Percentiles rank a stretch among this genome's conserved stretches.
These are phyloP conservation scores for Toxostoma redivivum DNA, from an alignment of 2,113 vertebrate species.

Conservation along the genomic window DNA sequence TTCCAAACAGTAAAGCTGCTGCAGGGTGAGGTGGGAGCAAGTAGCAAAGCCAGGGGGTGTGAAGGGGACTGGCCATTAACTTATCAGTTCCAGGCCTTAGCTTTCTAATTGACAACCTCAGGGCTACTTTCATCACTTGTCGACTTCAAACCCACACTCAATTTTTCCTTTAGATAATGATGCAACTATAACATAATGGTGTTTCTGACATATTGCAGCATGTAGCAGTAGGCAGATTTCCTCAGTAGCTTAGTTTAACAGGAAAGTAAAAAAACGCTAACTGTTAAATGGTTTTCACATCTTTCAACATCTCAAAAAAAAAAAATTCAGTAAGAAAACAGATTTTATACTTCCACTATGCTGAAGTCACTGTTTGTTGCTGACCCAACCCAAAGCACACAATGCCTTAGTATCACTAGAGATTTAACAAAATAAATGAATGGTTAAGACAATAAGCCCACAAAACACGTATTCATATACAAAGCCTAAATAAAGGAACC, in stretches of 20 bases:
- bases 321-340: neutral
- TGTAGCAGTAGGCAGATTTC: slow-evolving; percentile 39
- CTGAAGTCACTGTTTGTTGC: neutral
- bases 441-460: neutral
- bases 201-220: slow-evolving; percentile 86
- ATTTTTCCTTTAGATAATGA: slow-evolving; percentile 87
- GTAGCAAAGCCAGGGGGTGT: neutral
- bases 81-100: slow-evolving; percentile 83
- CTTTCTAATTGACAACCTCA: slow-evolving; percentile 89
- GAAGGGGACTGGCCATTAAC: slow-evolving; percentile 83
- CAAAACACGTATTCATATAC: neutral
- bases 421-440: neutral
- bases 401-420: neutral
- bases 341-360: neutral
- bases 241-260: slow-evolving; percentile 22
- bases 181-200: slow-evolving; percentile 80
- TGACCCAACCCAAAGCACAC: neutral
- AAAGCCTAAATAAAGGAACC: neutral
- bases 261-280: neutral
- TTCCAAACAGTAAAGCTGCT: slow-evolving; percentile 75
- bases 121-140: slow-evolving; percentile 94
- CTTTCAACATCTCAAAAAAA: slow-evolving; percentile 19
- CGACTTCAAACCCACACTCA: slow-evolving; percentile 87
- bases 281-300: slow-evolving; percentile 39
- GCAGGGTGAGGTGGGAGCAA: slow-evolving; percentile 43